Evolutionary conservation across 1,140 invertebrate species (phyloP).

Genomic region (Zaprionus ghesquierei): DNA sequence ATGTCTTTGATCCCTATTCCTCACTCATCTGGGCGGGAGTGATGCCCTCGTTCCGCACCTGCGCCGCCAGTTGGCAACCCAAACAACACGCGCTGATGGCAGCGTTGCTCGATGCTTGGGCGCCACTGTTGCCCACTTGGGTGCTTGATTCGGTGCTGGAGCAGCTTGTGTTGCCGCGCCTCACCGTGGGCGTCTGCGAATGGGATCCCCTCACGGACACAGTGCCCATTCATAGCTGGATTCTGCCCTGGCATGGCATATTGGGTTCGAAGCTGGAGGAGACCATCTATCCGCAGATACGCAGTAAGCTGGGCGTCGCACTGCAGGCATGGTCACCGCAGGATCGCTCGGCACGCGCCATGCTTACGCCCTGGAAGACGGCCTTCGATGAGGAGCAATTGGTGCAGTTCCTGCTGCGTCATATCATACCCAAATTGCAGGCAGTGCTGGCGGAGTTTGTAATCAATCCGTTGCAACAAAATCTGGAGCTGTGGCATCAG

Average conservation of each 20-base stretch:
- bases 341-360: constrained; percentile 94
- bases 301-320: constrained; percentile 94
- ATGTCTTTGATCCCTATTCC: constrained; percentile 89
- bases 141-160: constrained; percentile 92
- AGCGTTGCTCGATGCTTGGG: constrained; percentile 92
- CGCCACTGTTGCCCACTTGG: constrained; percentile 91
- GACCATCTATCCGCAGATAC: constrained; percentile 94
- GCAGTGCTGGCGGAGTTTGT: constrained; percentile 87
- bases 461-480: constrained; percentile 94
- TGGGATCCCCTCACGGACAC: constrained; percentile 98
- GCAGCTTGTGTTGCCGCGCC: constrained; percentile 90
- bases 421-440: constrained; percentile 96
- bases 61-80: constrained; percentile 87
- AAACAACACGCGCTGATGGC: constrained; percentile 90
- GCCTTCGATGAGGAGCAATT: constrained; percentile 93
- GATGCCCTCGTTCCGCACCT: constrained; percentile 87
- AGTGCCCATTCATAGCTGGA: constrained; percentile 97
- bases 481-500: constrained; percentile 90
- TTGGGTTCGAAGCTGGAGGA: constrained; percentile 87
- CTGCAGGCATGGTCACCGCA: constrained; percentile 95
- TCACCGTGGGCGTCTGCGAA: constrained; percentile 91
- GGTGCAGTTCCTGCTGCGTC: constrained; percentile 92
- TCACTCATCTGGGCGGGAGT: constrained; percentile 94
- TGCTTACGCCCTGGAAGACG: constrained; percentile 95
- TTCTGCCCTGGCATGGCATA: constrained; percentile 92